Evolutionary conservation across 2,113 vertebrate species (phyloP), one percentile per base, ranked within the genome.

Genomic region (Sander lucioperca): DNA sequence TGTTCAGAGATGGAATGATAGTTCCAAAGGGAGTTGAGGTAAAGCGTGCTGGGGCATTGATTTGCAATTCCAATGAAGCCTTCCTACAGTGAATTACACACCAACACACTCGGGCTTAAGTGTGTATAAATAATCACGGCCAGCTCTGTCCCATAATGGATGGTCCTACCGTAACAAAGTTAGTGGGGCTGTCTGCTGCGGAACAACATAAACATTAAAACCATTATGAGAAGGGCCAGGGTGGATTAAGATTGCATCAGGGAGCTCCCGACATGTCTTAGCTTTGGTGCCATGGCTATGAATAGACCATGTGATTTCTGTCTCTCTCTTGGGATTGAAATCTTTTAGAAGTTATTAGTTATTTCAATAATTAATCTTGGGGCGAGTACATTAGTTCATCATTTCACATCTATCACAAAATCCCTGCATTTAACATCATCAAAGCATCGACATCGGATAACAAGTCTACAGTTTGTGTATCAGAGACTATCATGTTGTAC

Each of bases 61-160:
- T 96, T 95, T 95, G 94, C 92, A 94, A 95, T 95, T 95, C 92
- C 89, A 95, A 95, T 94, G 93, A 93, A 93, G 86, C 39, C 79
- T 77, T 89, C 93, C 93, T 94, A 92, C 92, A 92, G 93, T 95
- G 93, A 96, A 94, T 95, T 94, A 95, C 92, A 92, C 86, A 75
- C 83, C 59, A 63, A 89, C 70, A 80, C 89, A 93, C 91, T 90
- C 82, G 16, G 89, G 84, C 91, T 87, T 88, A 94, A 95, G 92
- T 93, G 90, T 91, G 92, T 92, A 94, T 95, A 94, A 95, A 95
- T 95, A 95, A 95, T 93, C 79, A 86, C 66, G n/a, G 51, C 71
- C 63, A 71, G 86, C 74, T 78, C 82, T 62, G 77, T 45, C 75
- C 78, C 10, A 47, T 87, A 94, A 91, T 89, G 90, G 88, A 92